Percentiles rank a stretch among this genome's conserved stretches.
Evolutionary conservation across 1,140 invertebrate genomes (phyloP).

Genomic region (Phymastichus coffea): DNA sequence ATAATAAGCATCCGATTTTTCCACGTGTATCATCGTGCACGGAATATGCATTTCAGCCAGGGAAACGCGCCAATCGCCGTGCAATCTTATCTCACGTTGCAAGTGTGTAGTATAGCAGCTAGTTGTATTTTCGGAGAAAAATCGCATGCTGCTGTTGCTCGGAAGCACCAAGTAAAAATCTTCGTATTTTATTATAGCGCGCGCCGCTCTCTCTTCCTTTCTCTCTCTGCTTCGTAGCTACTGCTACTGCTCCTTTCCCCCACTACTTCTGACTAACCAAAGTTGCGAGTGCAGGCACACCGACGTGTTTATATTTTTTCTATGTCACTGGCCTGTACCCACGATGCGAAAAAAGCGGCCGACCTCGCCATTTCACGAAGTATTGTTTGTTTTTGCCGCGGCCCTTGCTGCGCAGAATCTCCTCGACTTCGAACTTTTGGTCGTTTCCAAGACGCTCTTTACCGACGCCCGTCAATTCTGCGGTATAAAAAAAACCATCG

Average conservation of each 20-base stretch:
- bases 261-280: too few species aligned
- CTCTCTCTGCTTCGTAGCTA: too few species aligned
- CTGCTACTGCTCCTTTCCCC: too few species aligned
- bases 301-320: constrained; percentile 7
- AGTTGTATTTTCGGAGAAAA: constrained; percentile 32
- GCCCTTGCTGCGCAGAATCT: neutral
- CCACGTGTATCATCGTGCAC: constrained; percentile 21
- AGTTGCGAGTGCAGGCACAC: too few species aligned
- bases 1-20: neutral
- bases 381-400: constrained; percentile 1
- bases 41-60: constrained; percentile 32
- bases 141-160: constrained; percentile 27
- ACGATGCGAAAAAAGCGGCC: constrained; percentile 21
- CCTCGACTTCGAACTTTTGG: neutral
- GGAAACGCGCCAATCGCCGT: constrained; percentile 24
- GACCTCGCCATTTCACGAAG: constrained; percentile 4
- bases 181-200: too few species aligned
- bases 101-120: constrained; percentile 30
- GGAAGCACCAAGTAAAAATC: constrained; percentile 18
- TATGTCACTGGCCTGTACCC: constrained; percentile 23
- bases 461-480: neutral
- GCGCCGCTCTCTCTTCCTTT: too few species aligned
- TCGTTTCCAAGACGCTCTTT: neutral
- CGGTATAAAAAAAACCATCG: constrained; percentile 1
- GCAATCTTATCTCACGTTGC: constrained; percentile 20